Percentiles rank a stretch among this genome's conserved stretches.
phyloP scores from a whole-genome alignment of 2,888 invertebrate genomes.

The Crematogaster levior region DNA sequence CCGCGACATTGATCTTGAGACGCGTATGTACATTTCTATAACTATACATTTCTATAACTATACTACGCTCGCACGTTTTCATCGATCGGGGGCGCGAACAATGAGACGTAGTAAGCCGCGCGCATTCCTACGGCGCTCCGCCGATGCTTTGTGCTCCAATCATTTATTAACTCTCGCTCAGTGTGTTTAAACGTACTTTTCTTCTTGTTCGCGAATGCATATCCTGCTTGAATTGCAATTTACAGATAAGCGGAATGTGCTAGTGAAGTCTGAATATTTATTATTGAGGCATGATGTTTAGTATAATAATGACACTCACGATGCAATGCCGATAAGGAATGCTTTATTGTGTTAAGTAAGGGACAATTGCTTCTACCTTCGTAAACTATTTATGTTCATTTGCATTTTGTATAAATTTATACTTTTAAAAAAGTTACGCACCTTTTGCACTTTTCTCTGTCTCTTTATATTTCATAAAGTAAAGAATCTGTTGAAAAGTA shows the following conservation, averaged over 20 bases:
- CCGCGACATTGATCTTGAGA: slow-evolving; percentile 50
- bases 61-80: background rate
- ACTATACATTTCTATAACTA: slow-evolving; percentile 18
- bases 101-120: slow-evolving; percentile 36
- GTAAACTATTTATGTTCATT: background rate
- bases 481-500: background rate
- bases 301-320: slow-evolving; percentile 12
- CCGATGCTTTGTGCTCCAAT: slow-evolving; percentile 32
- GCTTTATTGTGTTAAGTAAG: background rate
- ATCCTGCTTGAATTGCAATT: background rate
- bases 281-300: background rate
- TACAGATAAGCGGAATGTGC: background rate
- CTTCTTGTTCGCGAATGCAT: background rate
- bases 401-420: background rate
- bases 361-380: background rate
- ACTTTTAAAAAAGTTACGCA: background rate
- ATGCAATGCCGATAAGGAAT: background rate
- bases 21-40: slow-evolving; percentile 1
- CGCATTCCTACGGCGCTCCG: background rate
- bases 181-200: background rate
- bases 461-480: background rate
- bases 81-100: slow-evolving; percentile 26
- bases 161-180: slow-evolving; percentile 9
- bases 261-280: background rate
- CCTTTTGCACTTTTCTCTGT: background rate